Percentiles rank a stretch among this genome's conserved stretches.
Evolutionary conservation across 23 tunicate genomes (phyloP).

Genomic region (Corella eumyota): DNA sequence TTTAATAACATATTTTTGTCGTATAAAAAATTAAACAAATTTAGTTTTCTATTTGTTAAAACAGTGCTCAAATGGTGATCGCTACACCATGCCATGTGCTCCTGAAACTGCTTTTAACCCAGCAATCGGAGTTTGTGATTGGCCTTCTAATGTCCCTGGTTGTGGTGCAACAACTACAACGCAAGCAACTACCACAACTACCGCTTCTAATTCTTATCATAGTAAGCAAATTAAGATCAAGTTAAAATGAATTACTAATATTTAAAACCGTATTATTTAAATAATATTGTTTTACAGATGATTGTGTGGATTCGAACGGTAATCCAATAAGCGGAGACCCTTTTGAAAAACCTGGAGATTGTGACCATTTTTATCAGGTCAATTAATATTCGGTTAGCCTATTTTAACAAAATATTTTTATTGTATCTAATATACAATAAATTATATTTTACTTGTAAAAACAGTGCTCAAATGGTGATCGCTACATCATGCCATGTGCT

Average conservation of each 20-base stretch:
- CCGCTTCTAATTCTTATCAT: no score
- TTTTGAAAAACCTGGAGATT: slow-evolving; percentile 25
- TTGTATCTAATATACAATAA: no score
- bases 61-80: slow-evolving; percentile 30
- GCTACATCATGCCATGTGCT: slow-evolving; percentile 13
- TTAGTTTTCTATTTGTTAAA: no score
- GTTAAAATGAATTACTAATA: no score
- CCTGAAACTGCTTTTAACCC: slow-evolving; percentile 24
- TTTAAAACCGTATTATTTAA: no score
- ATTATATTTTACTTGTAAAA: not conserved
- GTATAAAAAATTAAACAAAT: not conserved
- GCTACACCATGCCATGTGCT: slow-evolving; percentile 18
- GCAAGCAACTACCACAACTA: no score
- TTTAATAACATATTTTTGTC: not conserved
- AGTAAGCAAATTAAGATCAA: no score
- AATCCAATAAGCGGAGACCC: slow-evolving; percentile 24
- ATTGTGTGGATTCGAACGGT: slow-evolving; percentile 14
- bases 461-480: slow-evolving; percentile 34
- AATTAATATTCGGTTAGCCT: not conserved
- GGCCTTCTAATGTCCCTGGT: slow-evolving; percentile 5
- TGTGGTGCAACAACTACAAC: slow-evolving; percentile 16
- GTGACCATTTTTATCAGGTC: slow-evolving; percentile 16
- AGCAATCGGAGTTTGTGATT: slow-evolving; percentile 13
- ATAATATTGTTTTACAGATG: slow-evolving; percentile 2
- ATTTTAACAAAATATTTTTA: not conserved